Evolutionary conservation across 2,113 vertebrate genomes (phyloP).

Genomic region (Centrocercus urophasianus): DNA sequence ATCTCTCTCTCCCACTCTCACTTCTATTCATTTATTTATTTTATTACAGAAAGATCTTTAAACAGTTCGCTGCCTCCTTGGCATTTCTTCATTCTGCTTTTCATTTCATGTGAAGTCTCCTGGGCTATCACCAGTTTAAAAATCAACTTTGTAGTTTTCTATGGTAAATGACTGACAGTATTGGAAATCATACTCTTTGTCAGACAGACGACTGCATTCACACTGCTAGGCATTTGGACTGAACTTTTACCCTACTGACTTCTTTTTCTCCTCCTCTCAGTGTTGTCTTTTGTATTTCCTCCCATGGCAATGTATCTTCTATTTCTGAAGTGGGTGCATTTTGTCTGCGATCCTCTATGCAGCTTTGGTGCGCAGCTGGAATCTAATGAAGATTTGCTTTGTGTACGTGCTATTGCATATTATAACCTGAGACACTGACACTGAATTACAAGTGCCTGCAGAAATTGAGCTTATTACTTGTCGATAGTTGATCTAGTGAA

Average conservation of each 20-base stretch:
- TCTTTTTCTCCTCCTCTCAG: not conserved
- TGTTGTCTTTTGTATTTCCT: not conserved
- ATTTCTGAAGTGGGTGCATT: not conserved
- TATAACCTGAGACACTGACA: not conserved
- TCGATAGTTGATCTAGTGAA: not conserved
- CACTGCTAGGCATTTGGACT: not conserved
- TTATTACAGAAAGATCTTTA: constrained; percentile 22
- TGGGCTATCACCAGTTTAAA: constrained; percentile 63
- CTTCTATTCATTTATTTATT: not conserved
- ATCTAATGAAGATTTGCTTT: not conserved
- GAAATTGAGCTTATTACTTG: not conserved
- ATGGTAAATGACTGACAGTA: constrained; percentile 64
- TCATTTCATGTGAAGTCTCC: constrained; percentile 63
- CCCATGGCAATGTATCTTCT: not conserved
- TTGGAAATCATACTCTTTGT: constrained; percentile 53
- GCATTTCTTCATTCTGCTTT: constrained; percentile 64
- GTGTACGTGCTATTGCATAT: not conserved
- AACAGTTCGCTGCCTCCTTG: constrained; percentile 11
- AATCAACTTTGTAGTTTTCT: constrained; percentile 61
- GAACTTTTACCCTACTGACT: constrained; percentile 19
- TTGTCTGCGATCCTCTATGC: not conserved
- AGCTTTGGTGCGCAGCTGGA: not conserved
- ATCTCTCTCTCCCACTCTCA: fast-evolving
- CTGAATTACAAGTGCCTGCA: not conserved
- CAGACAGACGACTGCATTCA: constrained; percentile 56